Conservation (phyloP, 2,113 vertebrate genomes). For the Axis porcinus region DNA sequence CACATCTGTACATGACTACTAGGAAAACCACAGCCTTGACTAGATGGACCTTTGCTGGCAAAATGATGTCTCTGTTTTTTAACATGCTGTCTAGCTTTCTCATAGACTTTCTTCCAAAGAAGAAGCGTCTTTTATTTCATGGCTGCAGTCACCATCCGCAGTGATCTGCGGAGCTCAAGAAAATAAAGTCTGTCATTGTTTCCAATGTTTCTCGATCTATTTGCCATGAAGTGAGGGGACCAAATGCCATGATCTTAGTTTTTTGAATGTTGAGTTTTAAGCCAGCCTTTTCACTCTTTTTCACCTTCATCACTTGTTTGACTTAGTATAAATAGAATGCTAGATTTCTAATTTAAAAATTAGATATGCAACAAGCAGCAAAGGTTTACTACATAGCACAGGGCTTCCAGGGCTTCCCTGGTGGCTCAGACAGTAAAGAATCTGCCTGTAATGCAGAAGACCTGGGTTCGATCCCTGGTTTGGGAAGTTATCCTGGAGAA, state of each 20-base stretch:
- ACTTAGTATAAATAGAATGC: neutral
- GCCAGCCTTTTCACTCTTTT: neutral
- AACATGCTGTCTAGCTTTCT: neutral
- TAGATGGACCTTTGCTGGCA: neutral
- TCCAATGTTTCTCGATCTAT: neutral
- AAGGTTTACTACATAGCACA: neutral
- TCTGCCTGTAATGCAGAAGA: neutral
- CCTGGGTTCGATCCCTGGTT: rapidly evolving
- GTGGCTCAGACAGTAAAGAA: neutral
- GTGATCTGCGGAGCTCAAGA: neutral
- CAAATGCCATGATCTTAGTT: neutral
- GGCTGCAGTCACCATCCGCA: neutral
- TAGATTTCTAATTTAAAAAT: neutral
- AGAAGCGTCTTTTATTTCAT: neutral
- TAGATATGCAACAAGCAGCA: neutral
- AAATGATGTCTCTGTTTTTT: neutral
- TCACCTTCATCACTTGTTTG: neutral
- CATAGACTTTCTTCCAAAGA: neutral
- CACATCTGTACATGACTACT: neutral
- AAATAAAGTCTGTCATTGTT: neutral
- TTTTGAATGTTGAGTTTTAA: neutral
- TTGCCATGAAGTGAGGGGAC: neutral
- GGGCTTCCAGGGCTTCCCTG: neutral
- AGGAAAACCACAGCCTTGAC: neutral
- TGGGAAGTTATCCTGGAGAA: neutral